Evolutionary conservation across 35 echinoderm and acorn worm genomes (phyloP).

Genomic region (Apostichopus japonicus): DNA sequence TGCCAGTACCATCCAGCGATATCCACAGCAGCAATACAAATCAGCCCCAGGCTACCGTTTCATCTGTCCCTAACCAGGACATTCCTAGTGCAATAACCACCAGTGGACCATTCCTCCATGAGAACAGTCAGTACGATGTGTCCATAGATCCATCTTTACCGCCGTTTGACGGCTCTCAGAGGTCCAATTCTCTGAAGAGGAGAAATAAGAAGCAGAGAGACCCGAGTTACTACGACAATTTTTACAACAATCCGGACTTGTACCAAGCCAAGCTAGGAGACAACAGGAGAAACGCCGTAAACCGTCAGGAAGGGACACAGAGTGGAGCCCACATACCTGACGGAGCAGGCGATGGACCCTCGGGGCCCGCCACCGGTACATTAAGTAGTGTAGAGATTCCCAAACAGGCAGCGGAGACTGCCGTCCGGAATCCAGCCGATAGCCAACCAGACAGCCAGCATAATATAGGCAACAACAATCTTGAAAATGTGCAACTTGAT

Average conservation of each 20-base stretch:
- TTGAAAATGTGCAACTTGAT: constrained; percentile 40
- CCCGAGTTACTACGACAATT: constrained; percentile 73
- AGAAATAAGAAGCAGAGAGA: constrained; percentile 88
- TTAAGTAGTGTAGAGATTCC: not conserved
- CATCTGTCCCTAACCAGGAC: not conserved
- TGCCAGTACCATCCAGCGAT: not conserved
- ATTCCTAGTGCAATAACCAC: constrained; percentile 32
- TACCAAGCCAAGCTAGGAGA: not conserved
- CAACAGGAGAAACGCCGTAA: not conserved
- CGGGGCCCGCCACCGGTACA: not conserved
- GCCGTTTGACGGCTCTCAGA: constrained; percentile 11
- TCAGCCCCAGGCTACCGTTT: not conserved
- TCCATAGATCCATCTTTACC: not conserved
- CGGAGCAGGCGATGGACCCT: not conserved
- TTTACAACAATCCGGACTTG: constrained; percentile 67
- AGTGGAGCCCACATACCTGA: not conserved
- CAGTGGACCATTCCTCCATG: not conserved
- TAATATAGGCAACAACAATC: constrained; percentile 1
- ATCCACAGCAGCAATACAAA: constrained; percentile 11
- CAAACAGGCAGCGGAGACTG: not conserved
- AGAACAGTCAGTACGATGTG: not conserved
- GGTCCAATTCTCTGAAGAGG: constrained; percentile 57
- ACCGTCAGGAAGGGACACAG: not conserved
- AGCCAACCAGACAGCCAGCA: not conserved
- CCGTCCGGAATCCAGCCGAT: not conserved